Percentiles rank a stretch among this genome's conserved stretches.
Evolutionary conservation across 2,797 vertebrate genomes (phyloP).

Genomic region (Enteromius viviparus): DNA sequence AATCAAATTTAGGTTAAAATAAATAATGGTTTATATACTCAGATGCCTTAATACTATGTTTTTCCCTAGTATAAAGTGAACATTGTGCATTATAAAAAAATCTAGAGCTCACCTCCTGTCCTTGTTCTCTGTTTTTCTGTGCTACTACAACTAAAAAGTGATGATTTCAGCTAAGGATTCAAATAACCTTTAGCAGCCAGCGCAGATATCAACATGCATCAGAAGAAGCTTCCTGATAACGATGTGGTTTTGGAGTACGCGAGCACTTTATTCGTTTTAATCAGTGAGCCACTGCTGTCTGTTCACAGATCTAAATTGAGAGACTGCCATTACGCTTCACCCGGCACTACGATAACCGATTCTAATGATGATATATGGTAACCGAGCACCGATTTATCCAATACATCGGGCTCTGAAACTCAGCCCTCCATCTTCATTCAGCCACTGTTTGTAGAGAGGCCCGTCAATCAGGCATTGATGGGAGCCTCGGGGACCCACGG

Average conservation of each 20-base stretch:
- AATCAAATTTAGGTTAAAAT: neutral
- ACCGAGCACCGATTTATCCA: constrained; percentile 70
- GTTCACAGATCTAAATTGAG: constrained; percentile 67
- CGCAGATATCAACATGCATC: constrained; percentile 27
- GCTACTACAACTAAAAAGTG: constrained; percentile 14
- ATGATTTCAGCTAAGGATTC: constrained; percentile 25
- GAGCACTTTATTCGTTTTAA: constrained; percentile 62
- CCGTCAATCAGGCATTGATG: constrained; percentile 66
- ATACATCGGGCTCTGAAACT: constrained; percentile 71
- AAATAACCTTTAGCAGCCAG: constrained; percentile 29
- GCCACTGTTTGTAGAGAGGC: constrained; percentile 62
- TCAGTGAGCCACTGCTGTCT: constrained; percentile 63
- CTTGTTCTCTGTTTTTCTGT: neutral
- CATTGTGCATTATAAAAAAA: neutral
- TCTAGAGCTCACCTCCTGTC: neutral
- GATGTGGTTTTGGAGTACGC: constrained; percentile 45
- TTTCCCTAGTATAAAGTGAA: neutral
- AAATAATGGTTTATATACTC: neutral
- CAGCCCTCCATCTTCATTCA: constrained; percentile 76
- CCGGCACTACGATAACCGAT: constrained; percentile 70
- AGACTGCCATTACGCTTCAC: constrained; percentile 70
- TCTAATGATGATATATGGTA: constrained; percentile 78
- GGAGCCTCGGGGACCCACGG: constrained; percentile 58
- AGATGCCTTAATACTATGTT: neutral
- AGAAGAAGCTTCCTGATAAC: constrained; percentile 43